These are phyloP conservation scores for Macaca mulatta DNA, from an alignment of 2,113 vertebrate genomes.

Conservation along the genomic window DNA sequence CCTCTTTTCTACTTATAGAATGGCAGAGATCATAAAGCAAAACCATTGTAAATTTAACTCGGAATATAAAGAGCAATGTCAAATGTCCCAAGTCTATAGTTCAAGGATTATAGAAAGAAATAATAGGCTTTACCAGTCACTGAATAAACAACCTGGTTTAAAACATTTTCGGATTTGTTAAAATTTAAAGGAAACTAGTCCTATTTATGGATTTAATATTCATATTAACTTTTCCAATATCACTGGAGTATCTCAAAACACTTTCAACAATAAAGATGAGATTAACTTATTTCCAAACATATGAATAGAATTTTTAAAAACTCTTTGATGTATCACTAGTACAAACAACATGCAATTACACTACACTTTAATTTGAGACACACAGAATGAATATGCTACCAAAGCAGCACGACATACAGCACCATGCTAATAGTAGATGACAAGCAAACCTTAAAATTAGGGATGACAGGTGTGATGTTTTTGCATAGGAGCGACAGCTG, in stretches of 20 bases:
- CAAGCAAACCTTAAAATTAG: slow-evolving; percentile 14
- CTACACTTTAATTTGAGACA: not conserved
- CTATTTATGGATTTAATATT: slow-evolving; percentile 31
- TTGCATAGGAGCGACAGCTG: not conserved
- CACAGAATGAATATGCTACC: not conserved
- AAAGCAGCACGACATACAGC: not conserved
- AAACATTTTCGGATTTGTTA: slow-evolving; percentile 49
- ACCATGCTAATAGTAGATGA: not conserved
- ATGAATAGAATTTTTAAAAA: not conserved
- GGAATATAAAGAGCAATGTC: not conserved
- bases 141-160: slow-evolving; percentile 43
- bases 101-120: not conserved
- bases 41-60: slow-evolving; percentile 31
- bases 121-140: not conserved
- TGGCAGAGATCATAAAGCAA: slow-evolving; percentile 18
- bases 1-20: not conserved
- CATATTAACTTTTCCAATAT: not conserved
- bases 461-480: not conserved
- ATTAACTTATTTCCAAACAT: slow-evolving; percentile 23
- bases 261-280: slow-evolving; percentile 1
- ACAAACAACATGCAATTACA: not conserved
- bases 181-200: slow-evolving; percentile 23
- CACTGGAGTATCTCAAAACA: not conserved
- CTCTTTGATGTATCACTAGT: not conserved
- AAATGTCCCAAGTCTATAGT: not conserved